Percentiles rank a stretch among this genome's conserved stretches.
These are phyloP conservation scores for Lepidothrix coronata DNA, from an alignment of 2,113 vertebrate species.

Conservation along the genomic window DNA sequence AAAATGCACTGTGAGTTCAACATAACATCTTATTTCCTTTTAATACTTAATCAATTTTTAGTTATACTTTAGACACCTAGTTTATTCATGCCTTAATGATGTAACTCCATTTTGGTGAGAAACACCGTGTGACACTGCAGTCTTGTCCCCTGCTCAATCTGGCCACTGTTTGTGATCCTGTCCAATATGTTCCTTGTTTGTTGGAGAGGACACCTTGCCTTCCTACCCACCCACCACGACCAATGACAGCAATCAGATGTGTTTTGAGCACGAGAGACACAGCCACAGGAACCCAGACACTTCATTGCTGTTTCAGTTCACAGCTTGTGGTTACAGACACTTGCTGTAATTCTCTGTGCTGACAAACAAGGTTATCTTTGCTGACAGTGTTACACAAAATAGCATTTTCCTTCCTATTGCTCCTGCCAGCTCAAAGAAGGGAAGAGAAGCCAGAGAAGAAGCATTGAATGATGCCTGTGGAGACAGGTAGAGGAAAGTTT, in stretches of 20 bases:
- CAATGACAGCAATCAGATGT: background rate
- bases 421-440: background rate
- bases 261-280: background rate
- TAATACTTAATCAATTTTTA: background rate
- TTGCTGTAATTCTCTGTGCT: background rate
- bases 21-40: background rate
- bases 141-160: background rate
- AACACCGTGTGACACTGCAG: background rate
- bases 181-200: accelerated
- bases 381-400: background rate
- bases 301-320: background rate
- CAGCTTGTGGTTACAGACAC: background rate
- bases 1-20: background rate
- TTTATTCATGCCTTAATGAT: background rate
- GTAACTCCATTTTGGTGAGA: background rate
- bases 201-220: background rate
- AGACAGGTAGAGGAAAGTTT: background rate
- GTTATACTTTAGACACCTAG: background rate
- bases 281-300: background rate
- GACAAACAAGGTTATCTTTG: background rate
- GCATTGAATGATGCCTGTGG: background rate
- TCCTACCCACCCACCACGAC: background rate
- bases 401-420: background rate
- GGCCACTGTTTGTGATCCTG: background rate
- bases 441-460: background rate